Conservation (phyloP, 2,113 vertebrate species). For the Noctilio leporinus region DNA sequence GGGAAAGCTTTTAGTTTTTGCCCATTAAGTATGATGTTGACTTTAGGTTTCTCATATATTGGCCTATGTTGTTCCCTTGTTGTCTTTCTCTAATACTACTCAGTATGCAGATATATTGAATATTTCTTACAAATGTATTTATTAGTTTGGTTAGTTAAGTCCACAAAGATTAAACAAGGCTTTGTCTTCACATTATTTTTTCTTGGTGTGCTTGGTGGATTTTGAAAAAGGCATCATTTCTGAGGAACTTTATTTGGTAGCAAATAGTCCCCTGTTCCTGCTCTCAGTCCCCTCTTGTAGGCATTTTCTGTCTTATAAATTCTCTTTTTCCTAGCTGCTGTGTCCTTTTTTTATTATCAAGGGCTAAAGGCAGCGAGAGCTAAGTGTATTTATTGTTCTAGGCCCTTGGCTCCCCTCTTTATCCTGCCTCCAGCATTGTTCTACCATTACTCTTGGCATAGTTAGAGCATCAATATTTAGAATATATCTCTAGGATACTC, state of each 20-base stretch:
- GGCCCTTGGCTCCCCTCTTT: background rate
- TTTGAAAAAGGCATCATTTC: background rate
- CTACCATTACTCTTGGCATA: background rate
- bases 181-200: background rate
- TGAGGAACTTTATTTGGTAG: background rate
- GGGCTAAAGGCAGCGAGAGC: background rate
- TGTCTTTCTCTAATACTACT: background rate
- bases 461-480: background rate
- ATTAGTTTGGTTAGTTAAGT: background rate
- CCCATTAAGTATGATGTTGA: no score
- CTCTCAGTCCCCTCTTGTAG: background rate
- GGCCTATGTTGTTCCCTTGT: background rate
- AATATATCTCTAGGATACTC: background rate
- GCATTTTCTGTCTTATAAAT: background rate
- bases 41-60: no score
- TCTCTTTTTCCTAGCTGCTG: background rate
- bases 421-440: background rate
- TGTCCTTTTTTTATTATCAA: background rate
- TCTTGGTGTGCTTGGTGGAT: background rate
- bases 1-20: no score
- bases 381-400: background rate
- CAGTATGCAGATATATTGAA: background rate
- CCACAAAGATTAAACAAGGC: background rate
- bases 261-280: background rate
- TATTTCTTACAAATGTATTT: background rate